Percentiles rank a stretch among this genome's conserved stretches.
phyloP scores from a whole-genome alignment of 2,888 invertebrate species.

The Mesorhabditis belari region DNA sequence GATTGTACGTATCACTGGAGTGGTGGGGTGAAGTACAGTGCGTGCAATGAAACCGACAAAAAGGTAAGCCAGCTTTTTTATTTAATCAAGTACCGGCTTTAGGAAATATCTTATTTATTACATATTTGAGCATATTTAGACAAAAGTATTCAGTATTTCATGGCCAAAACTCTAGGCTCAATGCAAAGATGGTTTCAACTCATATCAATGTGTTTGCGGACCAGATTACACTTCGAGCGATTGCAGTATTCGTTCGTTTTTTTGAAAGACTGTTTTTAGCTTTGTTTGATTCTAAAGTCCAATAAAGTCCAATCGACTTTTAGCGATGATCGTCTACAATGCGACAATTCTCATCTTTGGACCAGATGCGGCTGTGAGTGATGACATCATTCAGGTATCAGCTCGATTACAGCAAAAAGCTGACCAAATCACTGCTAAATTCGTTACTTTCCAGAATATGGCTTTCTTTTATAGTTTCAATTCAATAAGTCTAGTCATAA shows the following conservation, averaged over 20 bases:
- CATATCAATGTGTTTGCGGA: neutral
- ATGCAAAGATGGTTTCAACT: neutral
- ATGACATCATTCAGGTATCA: neutral
- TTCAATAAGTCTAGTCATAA: too few relatives aligned
- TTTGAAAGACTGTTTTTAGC: too few relatives aligned
- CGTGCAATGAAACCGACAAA: neutral
- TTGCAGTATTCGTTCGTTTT: neutral
- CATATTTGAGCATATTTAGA: neutral
- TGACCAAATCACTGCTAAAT: too few relatives aligned
- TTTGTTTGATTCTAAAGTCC: neutral
- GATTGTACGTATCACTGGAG: neutral
- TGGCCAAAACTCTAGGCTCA: neutral
- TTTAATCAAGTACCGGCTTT: too few relatives aligned
- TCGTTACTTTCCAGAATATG: too few relatives aligned
- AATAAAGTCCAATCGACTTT: neutral
- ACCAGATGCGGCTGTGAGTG: neutral
- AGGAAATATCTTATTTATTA: neutral
- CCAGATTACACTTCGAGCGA: neutral
- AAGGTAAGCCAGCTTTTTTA: neutral
- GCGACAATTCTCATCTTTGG: neutral
- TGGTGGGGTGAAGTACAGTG: neutral
- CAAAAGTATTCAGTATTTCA: neutral
- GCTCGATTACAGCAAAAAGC: too few relatives aligned
- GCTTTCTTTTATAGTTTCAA: too few relatives aligned
- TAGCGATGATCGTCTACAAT: neutral